phyloP scores from a whole-genome alignment of 2,797 vertebrate species.

The Paedocypris micromegethes region DNA sequence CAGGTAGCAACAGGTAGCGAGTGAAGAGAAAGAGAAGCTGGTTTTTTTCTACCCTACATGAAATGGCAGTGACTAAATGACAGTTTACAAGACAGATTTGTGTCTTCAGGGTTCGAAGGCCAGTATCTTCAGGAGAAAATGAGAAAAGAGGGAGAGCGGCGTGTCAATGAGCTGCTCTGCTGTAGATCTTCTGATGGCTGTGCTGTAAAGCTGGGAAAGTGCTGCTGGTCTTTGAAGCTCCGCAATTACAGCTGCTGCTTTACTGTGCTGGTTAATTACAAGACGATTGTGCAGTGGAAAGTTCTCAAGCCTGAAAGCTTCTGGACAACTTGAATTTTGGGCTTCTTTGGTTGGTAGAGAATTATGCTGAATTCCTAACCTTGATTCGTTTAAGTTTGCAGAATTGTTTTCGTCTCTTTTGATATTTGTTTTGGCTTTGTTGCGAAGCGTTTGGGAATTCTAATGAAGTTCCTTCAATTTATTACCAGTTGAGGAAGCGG shows the following conservation, averaged over 20 bases:
- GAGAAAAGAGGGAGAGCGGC: slow-evolving; percentile 8
- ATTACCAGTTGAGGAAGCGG: too few relatives aligned
- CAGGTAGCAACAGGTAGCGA: too few relatives aligned
- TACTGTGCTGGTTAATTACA: slow-evolving; percentile 34
- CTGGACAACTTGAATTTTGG: too few relatives aligned
- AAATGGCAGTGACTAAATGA: background rate
- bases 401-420: too few relatives aligned
- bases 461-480: too few relatives aligned
- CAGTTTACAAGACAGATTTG: slow-evolving; percentile 7
- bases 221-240: background rate
- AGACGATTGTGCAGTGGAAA: slow-evolving; percentile 31
- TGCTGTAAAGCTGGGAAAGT: background rate
- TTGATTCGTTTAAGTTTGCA: too few relatives aligned
- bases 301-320: background rate
- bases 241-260: too few relatives aligned
- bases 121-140: background rate
- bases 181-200: slow-evolving; percentile 11
- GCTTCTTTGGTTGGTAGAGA: too few relatives aligned
- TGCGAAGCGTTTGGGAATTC: too few relatives aligned
- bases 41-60: slow-evolving; percentile 1
- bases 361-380: too few relatives aligned
- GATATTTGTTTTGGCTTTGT: too few relatives aligned
- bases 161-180: slow-evolving; percentile 1
- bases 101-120: slow-evolving; percentile 7
- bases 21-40: too few relatives aligned